Evolutionary conservation across 2,113 vertebrate genomes (phyloP), one percentile per base, ranked within the genome.

Genomic region (Urocolius indicus): DNA sequence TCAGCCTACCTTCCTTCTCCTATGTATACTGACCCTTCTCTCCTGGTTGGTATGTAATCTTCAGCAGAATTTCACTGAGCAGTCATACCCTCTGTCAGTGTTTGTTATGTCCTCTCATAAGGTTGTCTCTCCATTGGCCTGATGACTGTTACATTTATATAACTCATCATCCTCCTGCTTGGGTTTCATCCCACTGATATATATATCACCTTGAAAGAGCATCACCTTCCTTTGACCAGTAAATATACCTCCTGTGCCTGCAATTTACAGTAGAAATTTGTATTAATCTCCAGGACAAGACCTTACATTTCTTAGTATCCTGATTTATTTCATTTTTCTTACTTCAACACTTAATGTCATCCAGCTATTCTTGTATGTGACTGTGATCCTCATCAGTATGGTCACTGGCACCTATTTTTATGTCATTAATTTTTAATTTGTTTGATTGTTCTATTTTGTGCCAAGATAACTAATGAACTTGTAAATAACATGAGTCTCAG

Each of bases 361-460:
- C 46, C 36, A 68, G n/a, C 45, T 87, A 7, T 52, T 84, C 51
- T 21, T 49, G 19, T 58, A 12, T 85, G 65, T 71, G 61, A 59
- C 17, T 75, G 49, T 89, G 77, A 72, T 82, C 61, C 77, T 95
- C 87, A 65, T 89, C 86, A 61, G 52, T 21, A 51, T 83, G 81
- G 90, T 58, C 77, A 49, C 29, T 79, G 84, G 69, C 66, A 54
- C 78, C 89, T 76, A 79, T 65, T 69, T 94, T 84, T 17, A 38
- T 61, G 74, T 66, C 49, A 54, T 94, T 94, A 78, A 75, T 57
- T 30, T 89, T 95, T 89, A 84, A 92, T 89, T 94, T 75, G n/a
- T 84, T 91, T 89, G 66, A 72, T n/a, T 82, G 73, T 92, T 84
- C 49, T 65, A 14, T 75, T 94, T 82, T 7, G 4, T 94, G 77